Evolutionary conservation across 2,888 invertebrate genomes (phyloP).

Genomic region (Pyrrhia umbra): DNA sequence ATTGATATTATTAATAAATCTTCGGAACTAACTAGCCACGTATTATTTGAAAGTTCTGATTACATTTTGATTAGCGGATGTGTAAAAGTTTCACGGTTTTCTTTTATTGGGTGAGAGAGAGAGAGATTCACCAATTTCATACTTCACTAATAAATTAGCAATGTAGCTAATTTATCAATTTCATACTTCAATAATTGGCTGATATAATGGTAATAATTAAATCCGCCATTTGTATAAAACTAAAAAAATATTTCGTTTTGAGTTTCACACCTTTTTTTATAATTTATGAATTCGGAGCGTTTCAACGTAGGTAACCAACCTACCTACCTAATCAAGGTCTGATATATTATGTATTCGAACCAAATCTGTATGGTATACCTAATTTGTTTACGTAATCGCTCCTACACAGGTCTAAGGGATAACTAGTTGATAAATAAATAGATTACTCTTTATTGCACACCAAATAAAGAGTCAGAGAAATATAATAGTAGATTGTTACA

Average conservation of each 20-base stretch:
- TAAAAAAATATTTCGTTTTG: no score
- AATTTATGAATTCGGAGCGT: background rate
- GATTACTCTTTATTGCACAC: no score
- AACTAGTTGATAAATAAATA: conserved; percentile 12
- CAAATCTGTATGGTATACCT: conserved; percentile 34
- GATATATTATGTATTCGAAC: conserved; percentile 48
- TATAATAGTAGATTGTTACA: no score
- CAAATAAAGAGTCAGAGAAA: no score
- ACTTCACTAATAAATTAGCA: conserved; percentile 2
- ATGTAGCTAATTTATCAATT: conserved; percentile 18
- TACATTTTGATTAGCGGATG: conserved; percentile 49
- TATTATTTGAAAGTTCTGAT: conserved; percentile 49
- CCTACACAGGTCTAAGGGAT: conserved; percentile 25
- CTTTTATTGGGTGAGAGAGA: conserved; percentile 34
- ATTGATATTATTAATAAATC: conserved; percentile 46
- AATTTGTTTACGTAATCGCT: conserved; percentile 47
- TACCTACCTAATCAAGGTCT: conserved; percentile 24
- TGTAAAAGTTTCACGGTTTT: conserved; percentile 48
- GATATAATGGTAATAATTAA: background rate
- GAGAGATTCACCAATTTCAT: conserved; percentile 20
- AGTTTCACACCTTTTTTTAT: background rate
- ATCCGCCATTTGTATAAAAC: no score
- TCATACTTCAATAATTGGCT: conserved; percentile 10
- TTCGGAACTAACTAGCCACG: conserved; percentile 35
- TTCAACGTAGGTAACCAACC: conserved; percentile 1